Evolutionary conservation across 2,797 vertebrate species (phyloP).

Genomic region (Coendou prehensilis): DNA sequence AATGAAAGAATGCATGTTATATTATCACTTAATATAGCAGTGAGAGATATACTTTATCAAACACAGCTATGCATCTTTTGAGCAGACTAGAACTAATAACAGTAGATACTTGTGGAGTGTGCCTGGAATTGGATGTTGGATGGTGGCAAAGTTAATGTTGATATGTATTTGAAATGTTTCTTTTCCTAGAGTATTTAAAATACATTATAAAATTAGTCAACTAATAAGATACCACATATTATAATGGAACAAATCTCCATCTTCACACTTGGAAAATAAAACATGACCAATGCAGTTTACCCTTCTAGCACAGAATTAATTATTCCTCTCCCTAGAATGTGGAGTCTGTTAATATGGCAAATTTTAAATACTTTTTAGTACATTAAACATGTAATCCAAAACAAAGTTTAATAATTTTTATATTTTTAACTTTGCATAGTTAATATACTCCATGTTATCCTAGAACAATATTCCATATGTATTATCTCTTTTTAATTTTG

Average conservation of each 20-base stretch:
- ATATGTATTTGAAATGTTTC: background rate
- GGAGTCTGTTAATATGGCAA: background rate
- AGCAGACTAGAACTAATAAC: background rate
- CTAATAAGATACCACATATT: background rate
- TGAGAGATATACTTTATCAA: background rate
- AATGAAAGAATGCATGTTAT: background rate
- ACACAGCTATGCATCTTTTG: background rate
- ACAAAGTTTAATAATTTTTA: background rate
- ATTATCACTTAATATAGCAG: background rate
- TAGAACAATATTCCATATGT: background rate
- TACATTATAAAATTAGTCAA: slow-evolving; percentile 7
- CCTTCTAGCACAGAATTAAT: background rate
- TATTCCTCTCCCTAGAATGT: background rate
- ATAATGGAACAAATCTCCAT: background rate
- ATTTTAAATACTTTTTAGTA: slow-evolving; percentile 38
- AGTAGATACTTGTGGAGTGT: background rate
- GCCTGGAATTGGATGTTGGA: background rate
- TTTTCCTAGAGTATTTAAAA: background rate
- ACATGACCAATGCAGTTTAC: background rate
- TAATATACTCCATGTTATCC: background rate
- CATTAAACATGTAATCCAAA: background rate
- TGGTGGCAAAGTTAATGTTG: background rate
- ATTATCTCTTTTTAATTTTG: background rate
- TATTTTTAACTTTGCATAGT: background rate
- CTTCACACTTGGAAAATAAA: background rate